Percentiles rank a stretch among this genome's conserved stretches.
Conservation (phyloP, 2,888 invertebrate genomes). For the Holacanthella duospinosa region DNA sequence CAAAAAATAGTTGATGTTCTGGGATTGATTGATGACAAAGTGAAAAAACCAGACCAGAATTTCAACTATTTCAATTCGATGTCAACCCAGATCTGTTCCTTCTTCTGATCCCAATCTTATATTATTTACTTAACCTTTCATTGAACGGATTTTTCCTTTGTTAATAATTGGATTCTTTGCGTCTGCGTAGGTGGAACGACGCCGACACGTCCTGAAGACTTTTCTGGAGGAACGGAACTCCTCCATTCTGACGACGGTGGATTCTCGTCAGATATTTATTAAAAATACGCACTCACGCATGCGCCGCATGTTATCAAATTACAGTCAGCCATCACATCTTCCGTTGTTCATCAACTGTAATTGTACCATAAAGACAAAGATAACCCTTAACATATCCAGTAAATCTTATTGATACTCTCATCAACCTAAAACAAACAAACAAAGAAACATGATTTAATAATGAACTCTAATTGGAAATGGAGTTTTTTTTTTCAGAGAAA, state of each 20-base stretch:
- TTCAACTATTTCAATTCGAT: background rate
- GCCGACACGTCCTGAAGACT: background rate
- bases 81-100: background rate
- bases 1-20: background rate
- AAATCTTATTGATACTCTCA: background rate
- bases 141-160: background rate
- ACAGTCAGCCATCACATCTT: too few species aligned
- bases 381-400: background rate
- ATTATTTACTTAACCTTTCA: background rate
- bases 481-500: background rate
- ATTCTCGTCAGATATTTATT: constrained; percentile 36
- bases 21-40: background rate
- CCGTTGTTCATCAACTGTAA: background rate
- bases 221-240: constrained; percentile 9
- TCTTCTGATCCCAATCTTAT: background rate
- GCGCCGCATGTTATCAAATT: background rate
- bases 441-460: background rate
- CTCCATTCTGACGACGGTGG: constrained; percentile 34
- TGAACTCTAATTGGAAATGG: background rate
- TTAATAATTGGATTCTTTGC: background rate
- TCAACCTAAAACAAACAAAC: background rate
- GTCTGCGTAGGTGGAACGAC: constrained; percentile 1
- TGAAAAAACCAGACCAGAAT: background rate
- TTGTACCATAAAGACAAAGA: background rate
- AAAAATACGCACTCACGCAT: constrained; percentile 9